Evolutionary conservation across 2,797 vertebrate genomes (phyloP).

Genomic region (Oryzias dopingdopingensis): DNA sequence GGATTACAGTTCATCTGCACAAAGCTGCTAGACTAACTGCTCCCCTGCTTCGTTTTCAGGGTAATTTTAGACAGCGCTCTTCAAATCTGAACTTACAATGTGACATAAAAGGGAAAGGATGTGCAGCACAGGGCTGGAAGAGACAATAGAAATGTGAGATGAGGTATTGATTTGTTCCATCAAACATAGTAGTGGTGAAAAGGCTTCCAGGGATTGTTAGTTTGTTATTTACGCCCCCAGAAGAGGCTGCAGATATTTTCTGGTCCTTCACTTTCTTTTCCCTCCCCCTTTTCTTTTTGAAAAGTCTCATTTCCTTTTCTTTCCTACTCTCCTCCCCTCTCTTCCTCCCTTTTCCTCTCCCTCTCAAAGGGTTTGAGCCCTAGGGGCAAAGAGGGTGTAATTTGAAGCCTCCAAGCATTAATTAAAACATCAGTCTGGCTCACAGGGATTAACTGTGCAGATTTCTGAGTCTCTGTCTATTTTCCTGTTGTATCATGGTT

Average conservation of each 20-base stretch:
- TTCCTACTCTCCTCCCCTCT: constrained; percentile 41
- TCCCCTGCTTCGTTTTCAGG: not conserved
- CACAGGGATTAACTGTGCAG: constrained; percentile 73
- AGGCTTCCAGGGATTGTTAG: constrained; percentile 28
- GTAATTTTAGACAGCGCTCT: not conserved
- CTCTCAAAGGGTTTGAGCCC: constrained; percentile 62
- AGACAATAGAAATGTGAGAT: constrained; percentile 15
- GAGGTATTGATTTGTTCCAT: constrained; percentile 28
- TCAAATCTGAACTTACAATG: not conserved
- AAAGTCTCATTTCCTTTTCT: constrained; percentile 54
- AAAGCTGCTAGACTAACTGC: not conserved
- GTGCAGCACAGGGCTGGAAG: not conserved
- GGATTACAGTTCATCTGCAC: not conserved
- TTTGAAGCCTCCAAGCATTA: constrained; percentile 76
- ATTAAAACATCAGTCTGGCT: constrained; percentile 78
- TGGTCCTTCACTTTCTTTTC: constrained; percentile 20
- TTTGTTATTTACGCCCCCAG: constrained; percentile 32
- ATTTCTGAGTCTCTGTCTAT: constrained; percentile 64
- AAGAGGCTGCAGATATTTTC: constrained; percentile 27
- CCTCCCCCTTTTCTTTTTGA: constrained; percentile 20
- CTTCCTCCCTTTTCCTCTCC: constrained; percentile 44
- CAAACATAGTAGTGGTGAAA: constrained; percentile 26
- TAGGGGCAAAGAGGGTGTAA: constrained; percentile 68
- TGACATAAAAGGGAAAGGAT: constrained; percentile 1
- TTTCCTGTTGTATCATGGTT: constrained; percentile 59